These are phyloP conservation scores for Phlogophora meticulosa DNA, from an alignment of 2,888 invertebrate genomes.

Conservation along the genomic window DNA sequence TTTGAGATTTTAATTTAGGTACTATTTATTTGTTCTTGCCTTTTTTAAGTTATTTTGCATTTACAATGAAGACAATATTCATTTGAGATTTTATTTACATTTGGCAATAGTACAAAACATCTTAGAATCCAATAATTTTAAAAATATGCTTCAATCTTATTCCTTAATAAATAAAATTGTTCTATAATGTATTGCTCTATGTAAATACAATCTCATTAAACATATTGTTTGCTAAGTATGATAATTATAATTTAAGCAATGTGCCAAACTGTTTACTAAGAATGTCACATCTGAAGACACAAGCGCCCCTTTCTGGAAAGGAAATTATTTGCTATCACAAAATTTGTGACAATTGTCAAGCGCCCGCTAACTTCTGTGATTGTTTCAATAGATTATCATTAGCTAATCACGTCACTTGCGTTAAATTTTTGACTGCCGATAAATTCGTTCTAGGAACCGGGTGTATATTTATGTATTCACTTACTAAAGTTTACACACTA, in stretches of 20 bases:
- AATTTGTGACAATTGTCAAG: too few species aligned
- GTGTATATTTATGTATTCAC: conserved; percentile 6
- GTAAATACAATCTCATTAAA: conserved; percentile 45
- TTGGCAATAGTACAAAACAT: conserved; percentile 30
- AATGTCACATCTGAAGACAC: conserved; percentile 15
- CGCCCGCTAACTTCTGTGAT: too few species aligned
- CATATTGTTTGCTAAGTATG: conserved; percentile 26
- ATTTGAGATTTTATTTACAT: conserved; percentile 50
- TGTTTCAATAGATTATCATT: too few species aligned
- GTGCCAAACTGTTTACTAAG: conserved; percentile 71
- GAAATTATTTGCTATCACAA: too few species aligned
- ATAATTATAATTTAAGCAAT: conserved; percentile 64
- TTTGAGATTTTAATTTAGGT: conserved; percentile 33
- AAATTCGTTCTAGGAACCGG: too few species aligned
- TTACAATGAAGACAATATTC: conserved; percentile 12
- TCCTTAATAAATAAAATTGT: conserved; percentile 31
- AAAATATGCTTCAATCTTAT: conserved; percentile 32
- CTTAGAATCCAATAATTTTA: conserved; percentile 38
- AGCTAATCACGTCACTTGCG: too few species aligned
- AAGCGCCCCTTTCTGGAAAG: too few species aligned
- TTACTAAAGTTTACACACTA: conserved; percentile 14
- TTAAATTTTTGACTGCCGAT: too few species aligned
- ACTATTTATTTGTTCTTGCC: conserved; percentile 58
- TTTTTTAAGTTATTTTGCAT: conserved; percentile 41
- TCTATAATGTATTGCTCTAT: conserved; percentile 31